These are phyloP conservation scores for Autographa pulchrina DNA, from an alignment of 2,888 invertebrate genomes.

Conservation along the genomic window DNA sequence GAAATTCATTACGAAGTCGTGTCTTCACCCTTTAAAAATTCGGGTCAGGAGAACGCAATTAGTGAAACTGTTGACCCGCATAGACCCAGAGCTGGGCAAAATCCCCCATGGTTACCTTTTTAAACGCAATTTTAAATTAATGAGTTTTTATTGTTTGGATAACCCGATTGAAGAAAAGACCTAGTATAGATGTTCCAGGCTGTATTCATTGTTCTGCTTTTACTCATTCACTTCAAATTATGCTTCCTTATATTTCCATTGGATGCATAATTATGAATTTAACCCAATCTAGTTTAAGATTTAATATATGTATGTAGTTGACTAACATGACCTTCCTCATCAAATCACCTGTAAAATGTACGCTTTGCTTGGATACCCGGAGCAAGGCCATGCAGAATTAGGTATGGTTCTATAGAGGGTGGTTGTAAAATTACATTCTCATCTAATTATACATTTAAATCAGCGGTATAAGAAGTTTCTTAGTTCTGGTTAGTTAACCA, in stretches of 20 bases:
- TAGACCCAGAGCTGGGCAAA: background rate
- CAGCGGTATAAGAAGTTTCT: too few relatives aligned
- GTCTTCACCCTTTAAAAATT: conserved; percentile 45
- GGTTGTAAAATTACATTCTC: background rate
- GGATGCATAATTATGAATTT: too few relatives aligned
- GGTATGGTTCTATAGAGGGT: conserved; percentile 33
- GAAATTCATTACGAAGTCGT: conserved; percentile 53
- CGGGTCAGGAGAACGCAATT: conserved; percentile 31
- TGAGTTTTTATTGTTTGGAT: background rate
- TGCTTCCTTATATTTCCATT: too few relatives aligned
- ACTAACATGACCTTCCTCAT: conserved; percentile 47
- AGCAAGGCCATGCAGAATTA: conserved; percentile 46
- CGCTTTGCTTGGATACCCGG: conserved; percentile 38
- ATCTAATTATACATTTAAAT: too few relatives aligned
- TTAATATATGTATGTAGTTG: background rate
- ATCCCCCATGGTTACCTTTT: background rate
- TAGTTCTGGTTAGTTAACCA: too few relatives aligned
- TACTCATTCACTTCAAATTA: too few relatives aligned
- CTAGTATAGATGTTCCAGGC: too few relatives aligned
- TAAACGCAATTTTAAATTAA: background rate
- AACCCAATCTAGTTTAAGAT: background rate
- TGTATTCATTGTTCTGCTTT: too few relatives aligned
- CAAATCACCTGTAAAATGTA: conserved; percentile 28
- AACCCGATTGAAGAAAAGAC: background rate
- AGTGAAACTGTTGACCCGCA: background rate